These are phyloP conservation scores for Pangasianodon hypophthalmus DNA, from an alignment of 2,113 vertebrate species.

Conservation along the genomic window DNA sequence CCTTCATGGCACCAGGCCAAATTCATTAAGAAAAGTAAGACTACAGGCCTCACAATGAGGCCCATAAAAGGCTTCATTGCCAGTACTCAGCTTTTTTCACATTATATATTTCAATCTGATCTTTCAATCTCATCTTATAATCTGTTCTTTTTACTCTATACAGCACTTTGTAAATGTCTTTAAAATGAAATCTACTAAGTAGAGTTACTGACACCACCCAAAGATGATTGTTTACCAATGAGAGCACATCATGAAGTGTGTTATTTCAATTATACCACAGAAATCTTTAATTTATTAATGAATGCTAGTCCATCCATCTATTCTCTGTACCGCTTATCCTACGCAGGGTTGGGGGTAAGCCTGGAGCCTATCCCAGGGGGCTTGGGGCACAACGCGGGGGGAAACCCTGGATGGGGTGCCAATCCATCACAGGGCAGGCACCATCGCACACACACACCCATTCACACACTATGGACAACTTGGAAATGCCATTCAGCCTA, in stretches of 20 bases:
- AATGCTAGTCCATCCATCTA: too few species aligned
- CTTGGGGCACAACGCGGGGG: too few species aligned
- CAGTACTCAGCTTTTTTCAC: neutral
- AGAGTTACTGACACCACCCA: neutral
- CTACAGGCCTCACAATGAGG: neutral
- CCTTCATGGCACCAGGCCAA: neutral
- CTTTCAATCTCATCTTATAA: neutral
- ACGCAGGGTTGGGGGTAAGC: too few species aligned
- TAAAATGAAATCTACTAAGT: neutral
- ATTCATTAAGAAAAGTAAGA: slow-evolving; percentile 13
- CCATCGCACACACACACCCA: too few species aligned
- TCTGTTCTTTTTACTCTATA: neutral
- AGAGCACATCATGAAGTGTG: neutral
- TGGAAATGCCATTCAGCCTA: too few species aligned
- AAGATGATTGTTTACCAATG: neutral
- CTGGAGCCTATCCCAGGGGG: too few species aligned
- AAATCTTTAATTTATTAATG: neutral
- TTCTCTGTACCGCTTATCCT: too few species aligned
- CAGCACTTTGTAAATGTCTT: neutral
- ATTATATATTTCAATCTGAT: neutral
- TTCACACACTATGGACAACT: too few species aligned
- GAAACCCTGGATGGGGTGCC: too few species aligned
- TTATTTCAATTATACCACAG: neutral
- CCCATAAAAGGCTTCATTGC: neutral
- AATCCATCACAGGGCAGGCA: too few species aligned